These are phyloP conservation scores for Halcyon badia DNA, from an alignment of 2,797 vertebrate species.

Conservation along the genomic window DNA sequence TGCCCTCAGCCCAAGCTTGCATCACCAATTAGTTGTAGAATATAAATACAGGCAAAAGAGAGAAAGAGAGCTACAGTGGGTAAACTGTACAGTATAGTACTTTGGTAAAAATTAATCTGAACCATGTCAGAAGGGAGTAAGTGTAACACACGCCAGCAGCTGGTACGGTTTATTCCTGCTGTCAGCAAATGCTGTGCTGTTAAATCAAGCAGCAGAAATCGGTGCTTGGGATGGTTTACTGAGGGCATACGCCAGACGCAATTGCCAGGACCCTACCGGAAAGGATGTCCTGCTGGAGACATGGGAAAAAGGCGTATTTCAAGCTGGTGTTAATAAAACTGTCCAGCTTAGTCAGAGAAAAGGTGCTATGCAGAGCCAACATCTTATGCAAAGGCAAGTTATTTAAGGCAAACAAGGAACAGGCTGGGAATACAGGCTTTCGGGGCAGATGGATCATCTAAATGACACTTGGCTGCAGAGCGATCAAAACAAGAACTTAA, in stretches of 20 bases:
- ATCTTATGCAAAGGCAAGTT: constrained; percentile 49
- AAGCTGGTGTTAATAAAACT: background rate
- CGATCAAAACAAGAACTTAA: constrained; percentile 20
- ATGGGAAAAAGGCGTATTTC: background rate
- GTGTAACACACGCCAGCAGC: background rate
- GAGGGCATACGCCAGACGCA: background rate
- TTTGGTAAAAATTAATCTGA: background rate
- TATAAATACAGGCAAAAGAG: background rate
- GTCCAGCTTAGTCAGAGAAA: background rate
- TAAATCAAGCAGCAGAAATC: background rate
- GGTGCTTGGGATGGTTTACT: background rate
- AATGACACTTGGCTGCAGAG: background rate
- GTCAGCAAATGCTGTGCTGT: background rate
- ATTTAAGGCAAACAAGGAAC: constrained; percentile 36
- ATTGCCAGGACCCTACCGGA: background rate
- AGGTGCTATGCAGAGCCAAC: background rate
- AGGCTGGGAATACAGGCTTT: background rate
- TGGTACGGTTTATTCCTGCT: background rate
- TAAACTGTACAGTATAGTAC: background rate
- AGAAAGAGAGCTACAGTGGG: background rate
- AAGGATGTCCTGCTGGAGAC: background rate
- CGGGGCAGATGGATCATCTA: constrained; percentile 15
- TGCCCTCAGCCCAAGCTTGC: background rate
- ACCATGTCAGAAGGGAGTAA: background rate
- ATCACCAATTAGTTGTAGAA: background rate